A percentile compares a stretch with the other conserved stretches of the same genome.
These are phyloP conservation scores for Siphamia tubifer DNA, from an alignment of 2,113 vertebrate genomes.

Conservation along the genomic window DNA sequence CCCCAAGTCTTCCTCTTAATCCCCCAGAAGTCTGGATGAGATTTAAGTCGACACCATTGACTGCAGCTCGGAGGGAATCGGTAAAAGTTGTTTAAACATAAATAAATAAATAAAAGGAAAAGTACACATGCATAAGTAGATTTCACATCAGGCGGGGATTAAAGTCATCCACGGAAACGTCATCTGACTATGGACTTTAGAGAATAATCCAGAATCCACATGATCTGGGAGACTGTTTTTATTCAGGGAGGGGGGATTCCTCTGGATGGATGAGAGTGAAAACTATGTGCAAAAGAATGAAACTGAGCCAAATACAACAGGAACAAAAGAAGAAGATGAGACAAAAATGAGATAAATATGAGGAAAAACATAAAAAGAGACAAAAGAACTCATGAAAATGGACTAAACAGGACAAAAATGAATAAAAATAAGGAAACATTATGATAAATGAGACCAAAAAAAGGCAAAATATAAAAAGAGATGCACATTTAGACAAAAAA, in stretches of 20 bases:
- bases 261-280: no score
- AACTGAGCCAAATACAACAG: no score
- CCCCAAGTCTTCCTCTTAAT: conserved; percentile 55
- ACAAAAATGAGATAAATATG: no score
- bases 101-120: neutral
- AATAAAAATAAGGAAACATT: no score
- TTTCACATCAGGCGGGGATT: conserved; percentile 47
- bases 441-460: no score
- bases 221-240: conserved; percentile 1
- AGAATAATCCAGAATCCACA: conserved; percentile 13
- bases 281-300: no score
- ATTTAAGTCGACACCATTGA: conserved; percentile 41
- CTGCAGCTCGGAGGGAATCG: conserved; percentile 8
- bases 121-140: conserved; percentile 29
- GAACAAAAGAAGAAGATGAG: no score
- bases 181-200: conserved; percentile 24
- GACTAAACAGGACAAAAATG: no score
- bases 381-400: no score
- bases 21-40: conserved; percentile 43
- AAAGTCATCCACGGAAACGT: conserved; percentile 33
- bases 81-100: neutral
- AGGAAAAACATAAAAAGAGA: no score
- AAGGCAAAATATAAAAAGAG: no score
- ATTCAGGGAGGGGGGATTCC: neutral
- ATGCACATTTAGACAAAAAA: no score